A percentile compares a stretch with the other conserved stretches of the same genome.
phyloP scores from a whole-genome alignment of 2,113 vertebrate species.

The Trogon surrucura region DNA sequence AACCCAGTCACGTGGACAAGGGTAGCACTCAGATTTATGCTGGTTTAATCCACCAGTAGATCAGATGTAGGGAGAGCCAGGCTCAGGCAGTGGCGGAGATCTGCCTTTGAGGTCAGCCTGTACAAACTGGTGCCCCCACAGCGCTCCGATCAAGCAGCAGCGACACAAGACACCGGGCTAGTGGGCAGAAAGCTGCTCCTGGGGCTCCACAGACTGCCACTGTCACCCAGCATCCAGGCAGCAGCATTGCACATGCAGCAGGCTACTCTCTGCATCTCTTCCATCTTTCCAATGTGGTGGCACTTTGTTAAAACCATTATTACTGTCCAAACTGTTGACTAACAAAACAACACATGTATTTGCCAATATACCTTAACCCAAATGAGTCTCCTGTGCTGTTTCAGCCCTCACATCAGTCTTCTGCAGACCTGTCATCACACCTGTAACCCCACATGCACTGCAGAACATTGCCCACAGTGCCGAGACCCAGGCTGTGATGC shows the following conservation, averaged over 20 bases:
- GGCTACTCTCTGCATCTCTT: background rate
- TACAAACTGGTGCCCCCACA: background rate
- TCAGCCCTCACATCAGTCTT: background rate
- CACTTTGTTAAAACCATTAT: background rate
- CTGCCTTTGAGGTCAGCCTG: background rate
- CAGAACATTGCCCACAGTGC: background rate
- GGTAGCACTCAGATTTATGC: background rate
- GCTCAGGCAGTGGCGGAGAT: rapidly evolving
- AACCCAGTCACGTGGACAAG: background rate
- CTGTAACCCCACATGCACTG: background rate
- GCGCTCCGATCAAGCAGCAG: background rate
- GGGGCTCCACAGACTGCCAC: background rate
- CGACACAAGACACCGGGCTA: background rate
- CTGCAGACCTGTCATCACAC: background rate
- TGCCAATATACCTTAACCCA: background rate
- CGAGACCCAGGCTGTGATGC: background rate
- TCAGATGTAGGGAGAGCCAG: background rate
- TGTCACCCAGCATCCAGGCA: background rate
- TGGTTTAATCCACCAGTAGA: background rate
- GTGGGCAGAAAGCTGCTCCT: background rate
- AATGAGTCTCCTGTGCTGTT: background rate
- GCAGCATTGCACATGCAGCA: background rate
- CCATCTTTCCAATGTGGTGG: background rate
- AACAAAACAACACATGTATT: background rate
- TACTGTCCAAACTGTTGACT: background rate